Evolutionary conservation across 2,888 invertebrate species (phyloP), one percentile per base, ranked within the genome.

Genomic region (Agapetus fuscipes): DNA sequence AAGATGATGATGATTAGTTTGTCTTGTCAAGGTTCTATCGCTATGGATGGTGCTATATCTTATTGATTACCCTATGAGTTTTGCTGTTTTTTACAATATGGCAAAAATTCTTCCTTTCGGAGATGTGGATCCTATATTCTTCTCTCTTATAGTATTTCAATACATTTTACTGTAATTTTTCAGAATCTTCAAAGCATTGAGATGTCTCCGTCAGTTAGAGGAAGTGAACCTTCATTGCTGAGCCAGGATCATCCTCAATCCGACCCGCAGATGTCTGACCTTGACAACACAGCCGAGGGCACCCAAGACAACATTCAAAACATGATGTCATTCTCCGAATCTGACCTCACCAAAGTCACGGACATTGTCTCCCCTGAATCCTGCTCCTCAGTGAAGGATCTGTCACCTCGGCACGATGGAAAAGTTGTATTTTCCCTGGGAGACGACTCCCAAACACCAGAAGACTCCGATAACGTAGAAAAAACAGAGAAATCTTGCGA

Each of bases 121-220:
- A n/a, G n/a, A n/a, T n/a, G n/a, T n/a, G n/a, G n/a, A n/a, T n/a
- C n/a, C n/a, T n/a, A n/a, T n/a, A n/a, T n/a, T n/a, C n/a, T n/a
- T n/a, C n/a, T n/a, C n/a, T n/a, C n/a, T n/a, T n/a, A n/a, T n/a
- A n/a, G n/a, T n/a, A n/a, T n/a, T n/a, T n/a, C n/a, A n/a, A n/a
- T n/a, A n/a, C n/a, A n/a, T n/a, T n/a, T n/a, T n/a, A n/a, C n/a
- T n/a, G n/a, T n/a, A n/a, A n/a, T 45, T 24, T 50, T 48, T 20
- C 57, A 69, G 70, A 65, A 63, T 39, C 37, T 64, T 26, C 52
- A 62, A 24, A 50, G 55, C 2, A 44, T 70, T 14, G 61, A 66
- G 46, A 55, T 62, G 3, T 65, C 68, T 2, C 64, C 66, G 0
- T 59, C 66, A 7, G 59, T 66, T 51, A 67, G 69, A 62, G 70